These are phyloP conservation scores for Limnephilus auricula DNA, from an alignment of 2,888 invertebrate species.

Conservation along the genomic window DNA sequence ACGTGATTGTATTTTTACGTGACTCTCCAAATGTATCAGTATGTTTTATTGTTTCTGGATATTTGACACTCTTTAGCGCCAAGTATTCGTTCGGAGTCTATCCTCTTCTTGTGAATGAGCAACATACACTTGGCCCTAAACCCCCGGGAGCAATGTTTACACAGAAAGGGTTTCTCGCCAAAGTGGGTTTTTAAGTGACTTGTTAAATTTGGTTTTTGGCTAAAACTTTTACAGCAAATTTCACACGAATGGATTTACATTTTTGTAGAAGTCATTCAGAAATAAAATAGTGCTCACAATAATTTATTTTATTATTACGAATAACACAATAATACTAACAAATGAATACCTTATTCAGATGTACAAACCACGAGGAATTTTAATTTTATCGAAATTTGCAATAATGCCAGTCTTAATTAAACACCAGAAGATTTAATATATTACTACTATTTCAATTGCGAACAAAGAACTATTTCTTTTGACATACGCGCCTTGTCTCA, in stretches of 20 bases:
- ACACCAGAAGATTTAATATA: no score
- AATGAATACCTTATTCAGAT: background rate
- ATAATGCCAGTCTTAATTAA: no score
- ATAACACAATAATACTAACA: background rate
- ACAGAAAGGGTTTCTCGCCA: background rate
- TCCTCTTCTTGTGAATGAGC: slow-evolving; percentile 2
- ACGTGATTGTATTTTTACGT: background rate
- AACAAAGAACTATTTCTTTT: no score
- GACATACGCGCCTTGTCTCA: no score
- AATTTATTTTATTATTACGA: background rate
- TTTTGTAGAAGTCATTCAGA: no score
- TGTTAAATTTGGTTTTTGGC: background rate
- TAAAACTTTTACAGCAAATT: background rate
- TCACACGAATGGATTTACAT: background rate
- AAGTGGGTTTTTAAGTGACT: background rate
- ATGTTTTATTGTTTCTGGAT: background rate
- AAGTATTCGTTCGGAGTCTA: background rate
- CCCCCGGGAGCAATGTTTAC: background rate
- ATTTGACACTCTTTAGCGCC: background rate
- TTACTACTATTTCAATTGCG: no score
- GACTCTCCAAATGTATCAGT: background rate
- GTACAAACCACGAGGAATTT: background rate
- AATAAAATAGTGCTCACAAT: background rate
- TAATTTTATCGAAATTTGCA: no score
- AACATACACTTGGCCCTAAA: background rate